phyloP scores from a whole-genome alignment of 1,140 invertebrate genomes.

The Ostrea denselamellosa region DNA sequence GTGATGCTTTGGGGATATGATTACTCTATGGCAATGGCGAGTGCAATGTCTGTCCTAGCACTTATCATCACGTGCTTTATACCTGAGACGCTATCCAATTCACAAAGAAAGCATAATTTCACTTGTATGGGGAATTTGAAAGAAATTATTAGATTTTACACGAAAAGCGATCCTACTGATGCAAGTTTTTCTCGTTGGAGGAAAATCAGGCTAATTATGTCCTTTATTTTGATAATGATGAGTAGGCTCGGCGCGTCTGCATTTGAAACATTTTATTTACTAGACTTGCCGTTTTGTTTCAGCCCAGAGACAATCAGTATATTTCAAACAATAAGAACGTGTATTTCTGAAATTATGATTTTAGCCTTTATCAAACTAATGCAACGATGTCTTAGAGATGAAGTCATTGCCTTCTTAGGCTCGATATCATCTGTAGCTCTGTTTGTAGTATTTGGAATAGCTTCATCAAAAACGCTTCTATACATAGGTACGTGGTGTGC shows the following conservation, averaged over 20 bases:
- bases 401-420: slow-evolving; percentile 7
- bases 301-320: slow-evolving; percentile 4
- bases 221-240: background rate
- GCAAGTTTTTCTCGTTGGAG: background rate
- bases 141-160: background rate
- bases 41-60: background rate
- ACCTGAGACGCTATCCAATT: background rate
- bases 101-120: background rate
- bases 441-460: slow-evolving; percentile 11
- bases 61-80: background rate
- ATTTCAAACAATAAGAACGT: background rate
- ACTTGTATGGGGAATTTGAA: background rate
- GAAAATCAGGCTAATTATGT: background rate
- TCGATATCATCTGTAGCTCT: background rate
- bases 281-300: slow-evolving; percentile 36
- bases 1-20: slow-evolving; percentile 37
- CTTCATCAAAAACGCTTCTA: background rate
- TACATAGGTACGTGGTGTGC: slow-evolving; percentile 35
- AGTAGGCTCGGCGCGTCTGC: background rate
- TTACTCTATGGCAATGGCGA: background rate
- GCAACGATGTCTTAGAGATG: background rate
- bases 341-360: background rate
- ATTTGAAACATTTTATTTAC: slow-evolving; percentile 30
- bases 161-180: background rate
- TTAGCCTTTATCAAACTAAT: background rate